A percentile compares a stretch with the other conserved stretches of the same genome.
phyloP scores from a whole-genome alignment of 2,113 vertebrate species.

The Scalopus aquaticus region DNA sequence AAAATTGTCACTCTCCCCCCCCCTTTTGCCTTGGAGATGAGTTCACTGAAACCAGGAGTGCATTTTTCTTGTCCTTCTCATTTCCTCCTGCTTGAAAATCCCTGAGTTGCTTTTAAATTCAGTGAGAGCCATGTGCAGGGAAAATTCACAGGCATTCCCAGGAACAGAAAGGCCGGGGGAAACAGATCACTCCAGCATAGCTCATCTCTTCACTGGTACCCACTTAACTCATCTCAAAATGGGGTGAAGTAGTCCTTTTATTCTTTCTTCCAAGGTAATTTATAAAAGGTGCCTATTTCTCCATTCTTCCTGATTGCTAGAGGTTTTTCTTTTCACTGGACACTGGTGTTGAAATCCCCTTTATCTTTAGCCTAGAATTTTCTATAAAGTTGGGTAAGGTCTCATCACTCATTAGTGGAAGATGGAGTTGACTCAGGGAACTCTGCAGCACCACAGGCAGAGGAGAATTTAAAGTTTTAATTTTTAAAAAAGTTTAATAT shows the following conservation, averaged over 20 bases:
- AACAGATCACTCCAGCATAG: neutral
- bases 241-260: neutral
- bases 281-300: neutral
- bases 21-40: neutral
- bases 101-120: neutral
- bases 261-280: neutral
- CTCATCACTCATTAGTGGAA: too few relatives aligned
- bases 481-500: neutral
- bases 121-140: neutral
- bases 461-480: neutral
- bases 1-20: neutral
- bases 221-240: neutral
- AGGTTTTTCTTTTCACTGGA: neutral
- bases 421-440: neutral
- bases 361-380: neutral
- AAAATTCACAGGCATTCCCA: neutral
- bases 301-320: neutral
- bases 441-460: neutral
- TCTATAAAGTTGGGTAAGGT: neutral
- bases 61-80: neutral
- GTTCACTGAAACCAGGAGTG: neutral
- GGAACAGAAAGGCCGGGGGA: neutral
- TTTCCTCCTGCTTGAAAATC: slow-evolving; percentile 17
- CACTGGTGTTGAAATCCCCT: neutral
- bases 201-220: neutral